Evolutionary conservation across 2,888 invertebrate genomes (phyloP), one percentile per base, ranked within the genome.

Genomic region (Nezara viridula): DNA sequence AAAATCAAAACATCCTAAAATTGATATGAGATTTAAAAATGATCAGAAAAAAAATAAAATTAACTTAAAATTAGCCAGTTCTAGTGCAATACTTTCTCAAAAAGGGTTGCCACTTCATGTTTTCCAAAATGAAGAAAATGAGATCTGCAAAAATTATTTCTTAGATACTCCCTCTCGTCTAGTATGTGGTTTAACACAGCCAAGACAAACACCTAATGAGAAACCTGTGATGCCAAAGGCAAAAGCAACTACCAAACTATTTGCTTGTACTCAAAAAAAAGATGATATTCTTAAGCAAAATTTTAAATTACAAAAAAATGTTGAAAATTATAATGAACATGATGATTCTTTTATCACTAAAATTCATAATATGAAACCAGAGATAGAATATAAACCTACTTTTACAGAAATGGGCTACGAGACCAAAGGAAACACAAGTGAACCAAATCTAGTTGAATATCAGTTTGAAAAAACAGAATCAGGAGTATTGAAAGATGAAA

Each of bases 1-100:
- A 81, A 81, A 24, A n/a, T 81, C 81, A 81, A 81, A 81, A 81
- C 81, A 81, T 24, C 81, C n/a, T n/a, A 81, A 81, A 40, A 81
- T 21, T 81, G 81, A 81, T 81, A 2, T n/a, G 12, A 81, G 44
- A 44, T n/a, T 81, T 24, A 81, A 81, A 81, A 81, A 24, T 44
- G 44, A 81, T 12, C 37, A 37, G 44, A 81, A 81, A 81, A 24
- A 47, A 81, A n/a, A 81, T n/a, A 12, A 81, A 6, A 73, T 7
- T 37, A 19, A 37, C 21, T 37, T 73, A 73, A 73, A 32, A 19
- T 19, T 37, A 2, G 66, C 32, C 37, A 4, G 37, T 14, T 21
- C 66, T 7, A 32, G 19, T 81, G n/a, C 44, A 44, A 81, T 44
- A n/a, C n/a, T 16, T n/a, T 44, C 44, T 81, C n/a, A 44, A n/a